Percentiles rank a stretch among this genome's conserved stretches.
Conservation (phyloP, 2,888 invertebrate genomes). For the Tetragnatha montana region DNA sequence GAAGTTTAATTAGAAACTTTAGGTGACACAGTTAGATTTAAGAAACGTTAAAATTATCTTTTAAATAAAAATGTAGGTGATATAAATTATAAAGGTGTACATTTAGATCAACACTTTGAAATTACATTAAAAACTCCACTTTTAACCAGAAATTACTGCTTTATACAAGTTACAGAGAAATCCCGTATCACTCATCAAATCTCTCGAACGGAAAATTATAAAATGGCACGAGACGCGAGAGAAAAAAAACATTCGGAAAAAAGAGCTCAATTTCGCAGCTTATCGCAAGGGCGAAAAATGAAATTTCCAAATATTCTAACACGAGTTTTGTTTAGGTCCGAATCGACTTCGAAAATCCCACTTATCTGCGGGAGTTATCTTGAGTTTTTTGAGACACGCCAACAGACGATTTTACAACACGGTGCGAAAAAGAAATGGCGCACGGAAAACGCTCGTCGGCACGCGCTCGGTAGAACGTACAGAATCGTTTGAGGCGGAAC, state of each 20-base stretch:
- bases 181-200: too few relatives aligned
- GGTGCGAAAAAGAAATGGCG: background rate
- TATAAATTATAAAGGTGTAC: too few relatives aligned
- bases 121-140: too few relatives aligned
- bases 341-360: background rate
- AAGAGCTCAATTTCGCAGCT: background rate
- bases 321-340: background rate
- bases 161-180: too few relatives aligned
- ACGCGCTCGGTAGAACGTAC: too few relatives aligned
- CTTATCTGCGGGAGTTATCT: background rate
- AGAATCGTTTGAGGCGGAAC: too few relatives aligned
- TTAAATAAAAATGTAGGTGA: too few relatives aligned
- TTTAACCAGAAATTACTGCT: too few relatives aligned
- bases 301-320: background rate
- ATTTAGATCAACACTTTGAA: too few relatives aligned
- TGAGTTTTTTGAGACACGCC: background rate
- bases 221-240: background rate
- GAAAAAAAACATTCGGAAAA: background rate
- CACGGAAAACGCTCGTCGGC: background rate
- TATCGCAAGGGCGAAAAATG: background rate
- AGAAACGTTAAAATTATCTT: too few relatives aligned
- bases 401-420: background rate
- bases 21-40: too few relatives aligned
- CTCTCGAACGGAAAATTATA: background rate
- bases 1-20: too few relatives aligned